Evolutionary conservation across 2,797 vertebrate genomes (phyloP), one percentile per base, ranked within the genome.

Genomic region (Amblyraja radiata): DNA sequence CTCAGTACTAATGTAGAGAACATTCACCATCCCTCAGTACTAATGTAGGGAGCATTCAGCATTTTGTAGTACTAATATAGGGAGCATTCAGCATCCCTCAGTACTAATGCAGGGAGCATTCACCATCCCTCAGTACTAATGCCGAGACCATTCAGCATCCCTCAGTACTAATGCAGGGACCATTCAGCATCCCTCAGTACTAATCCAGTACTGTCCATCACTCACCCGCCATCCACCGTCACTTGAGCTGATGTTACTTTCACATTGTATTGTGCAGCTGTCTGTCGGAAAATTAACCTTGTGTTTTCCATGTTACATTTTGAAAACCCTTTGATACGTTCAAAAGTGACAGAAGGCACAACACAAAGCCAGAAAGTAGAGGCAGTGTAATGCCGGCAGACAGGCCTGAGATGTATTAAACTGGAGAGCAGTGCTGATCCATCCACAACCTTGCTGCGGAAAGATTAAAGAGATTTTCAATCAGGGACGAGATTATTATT

Each of bases 391-490:
- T 84, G 81, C 54, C 83, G 16, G 39, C 8, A 25, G 83, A 14
- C 83, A 14, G 83, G 58, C 14, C 83, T 86, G 28, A 63, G 25
- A 86, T 63, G 58, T 61, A 86, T 86, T 86, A 86, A 65, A 65
- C 58, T 28, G 25, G 83, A 25, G 61, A 86, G 83, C 83, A 86
- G 61, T 25, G n/a, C 54, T 86, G 83, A 86, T 86, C 83, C 13
- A 65, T 61, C 83, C 13, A 65, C 23, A 86, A 86, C n/a, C 25
- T 63, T 28, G 61, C 83, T 32, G 28, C 58, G 61, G 83, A 86
- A 32, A 86, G 83, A 86, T 86, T 86, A 65, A 86, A 86, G 83
- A 65, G 83, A 86, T 86, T 86, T 86, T 86, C 58, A 63, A 63
- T 86, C 83, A 86, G 61, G 65, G 83, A 63, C 65, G 61, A n/a